These are phyloP conservation scores for Fistularia commersonii DNA, from an alignment of 2,797 vertebrate genomes.

Conservation along the genomic window DNA sequence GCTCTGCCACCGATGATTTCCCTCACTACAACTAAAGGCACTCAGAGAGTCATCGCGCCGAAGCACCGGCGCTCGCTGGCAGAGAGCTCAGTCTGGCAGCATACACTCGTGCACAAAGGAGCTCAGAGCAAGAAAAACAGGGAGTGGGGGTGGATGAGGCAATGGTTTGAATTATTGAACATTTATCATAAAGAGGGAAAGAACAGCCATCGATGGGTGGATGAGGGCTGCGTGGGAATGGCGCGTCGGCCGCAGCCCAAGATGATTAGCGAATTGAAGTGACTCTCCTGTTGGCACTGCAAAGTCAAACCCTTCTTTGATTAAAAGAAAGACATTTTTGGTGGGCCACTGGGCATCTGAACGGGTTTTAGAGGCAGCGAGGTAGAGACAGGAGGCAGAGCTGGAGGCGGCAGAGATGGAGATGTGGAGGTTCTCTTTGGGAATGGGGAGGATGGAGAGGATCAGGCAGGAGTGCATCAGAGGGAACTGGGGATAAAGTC, in stretches of 20 bases:
- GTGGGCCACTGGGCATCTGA: background rate
- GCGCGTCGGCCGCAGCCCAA: too few species aligned
- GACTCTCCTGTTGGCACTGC: background rate
- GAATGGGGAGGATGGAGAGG: too few species aligned
- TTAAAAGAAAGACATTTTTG: background rate
- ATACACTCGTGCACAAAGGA: conserved; percentile 32
- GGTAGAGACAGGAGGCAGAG: too few species aligned
- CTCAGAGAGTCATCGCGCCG: conserved; percentile 29
- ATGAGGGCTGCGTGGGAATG: background rate
- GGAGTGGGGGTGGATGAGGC: background rate
- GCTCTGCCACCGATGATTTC: conserved; percentile 69
- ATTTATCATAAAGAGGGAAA: conserved; percentile 37
- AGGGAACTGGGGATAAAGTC: too few species aligned
- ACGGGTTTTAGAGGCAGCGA: too few species aligned
- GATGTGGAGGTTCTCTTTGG: too few species aligned
- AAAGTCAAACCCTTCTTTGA: background rate
- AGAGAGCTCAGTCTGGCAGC: conserved; percentile 34
- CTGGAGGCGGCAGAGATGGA: too few species aligned
- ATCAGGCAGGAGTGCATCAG: too few species aligned
- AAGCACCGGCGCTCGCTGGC: conserved; percentile 22
- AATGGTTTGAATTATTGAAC: conserved; percentile 50
- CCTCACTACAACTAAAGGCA: conserved; percentile 59
- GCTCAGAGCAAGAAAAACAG: conserved; percentile 7
- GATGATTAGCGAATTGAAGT: too few species aligned
- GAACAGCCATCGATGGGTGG: conserved; percentile 11